These are phyloP conservation scores for Scaptomyza tumidula DNA, from an alignment of 2,888 invertebrate species.

Conservation along the genomic window DNA sequence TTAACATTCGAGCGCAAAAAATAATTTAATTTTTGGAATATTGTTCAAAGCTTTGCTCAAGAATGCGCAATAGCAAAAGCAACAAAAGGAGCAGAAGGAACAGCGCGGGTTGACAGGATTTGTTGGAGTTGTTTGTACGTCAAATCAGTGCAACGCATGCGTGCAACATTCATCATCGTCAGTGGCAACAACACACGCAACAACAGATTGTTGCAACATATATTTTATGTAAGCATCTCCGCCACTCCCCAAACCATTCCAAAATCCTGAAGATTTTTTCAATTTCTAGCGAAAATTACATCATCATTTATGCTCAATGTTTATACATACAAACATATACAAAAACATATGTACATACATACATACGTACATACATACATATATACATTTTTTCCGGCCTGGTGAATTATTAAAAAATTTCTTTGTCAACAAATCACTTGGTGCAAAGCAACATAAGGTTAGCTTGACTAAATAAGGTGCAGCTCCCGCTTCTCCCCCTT, in stretches of 20 bases:
- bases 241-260: not conserved
- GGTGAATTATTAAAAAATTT: slow-evolving; percentile 81
- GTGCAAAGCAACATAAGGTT: slow-evolving; percentile 36
- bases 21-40: not conserved
- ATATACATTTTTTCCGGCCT: slow-evolving; percentile 22
- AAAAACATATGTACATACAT: too few relatives aligned
- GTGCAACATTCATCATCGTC: slow-evolving; percentile 79
- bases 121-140: slow-evolving; percentile 31
- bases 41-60: not conserved
- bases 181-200: slow-evolving; percentile 57
- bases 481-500: slow-evolving; percentile 10
- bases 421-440: slow-evolving; percentile 82
- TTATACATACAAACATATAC: slow-evolving; percentile 25
- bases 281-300: slow-evolving; percentile 78
- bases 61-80: not conserved
- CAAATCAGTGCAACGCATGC: slow-evolving; percentile 75
- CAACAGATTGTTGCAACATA: slow-evolving; percentile 78
- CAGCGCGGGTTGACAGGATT: slow-evolving; percentile 43
- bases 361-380: too few relatives aligned
- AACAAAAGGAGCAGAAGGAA: not conserved
- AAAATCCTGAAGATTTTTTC: slow-evolving; percentile 67
- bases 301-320: slow-evolving; percentile 80
- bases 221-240: slow-evolving; percentile 58
- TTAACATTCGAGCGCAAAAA: not conserved
- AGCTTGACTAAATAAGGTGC: slow-evolving; percentile 71